phyloP scores from a whole-genome alignment of 2,113 vertebrate genomes.

The Sorex araneus region DNA sequence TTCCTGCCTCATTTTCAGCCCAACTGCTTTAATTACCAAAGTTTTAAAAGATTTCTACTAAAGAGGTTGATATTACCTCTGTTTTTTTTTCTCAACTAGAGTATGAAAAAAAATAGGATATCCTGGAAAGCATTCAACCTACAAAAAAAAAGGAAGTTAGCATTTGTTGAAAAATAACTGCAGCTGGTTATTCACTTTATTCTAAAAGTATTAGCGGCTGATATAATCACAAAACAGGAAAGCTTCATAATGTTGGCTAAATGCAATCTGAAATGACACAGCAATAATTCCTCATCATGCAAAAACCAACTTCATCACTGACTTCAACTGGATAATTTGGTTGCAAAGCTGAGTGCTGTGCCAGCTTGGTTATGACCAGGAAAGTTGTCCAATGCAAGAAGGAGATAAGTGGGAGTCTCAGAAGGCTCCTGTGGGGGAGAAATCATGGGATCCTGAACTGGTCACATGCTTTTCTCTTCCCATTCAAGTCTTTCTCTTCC shows the following conservation, averaged over 20 bases:
- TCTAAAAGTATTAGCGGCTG: conserved; percentile 24
- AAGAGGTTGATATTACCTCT: conserved; percentile 35
- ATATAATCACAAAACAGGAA: conserved; percentile 58
- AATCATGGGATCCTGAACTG: background rate
- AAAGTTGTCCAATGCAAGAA: background rate
- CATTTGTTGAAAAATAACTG: conserved; percentile 7
- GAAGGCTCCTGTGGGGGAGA: background rate
- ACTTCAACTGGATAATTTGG: conserved; percentile 23
- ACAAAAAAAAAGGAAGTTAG: conserved; percentile 65
- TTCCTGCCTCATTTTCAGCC: background rate
- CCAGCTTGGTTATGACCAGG: background rate
- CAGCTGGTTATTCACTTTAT: conserved; percentile 74
- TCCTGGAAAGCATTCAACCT: background rate
- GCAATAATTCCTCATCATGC: background rate
- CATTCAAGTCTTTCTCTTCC: background rate
- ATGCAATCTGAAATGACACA: conserved; percentile 42
- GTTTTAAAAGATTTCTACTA: conserved; percentile 29
- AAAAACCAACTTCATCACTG: background rate
- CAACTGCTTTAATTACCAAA: conserved; percentile 42
- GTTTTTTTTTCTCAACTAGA: conserved; percentile 12
- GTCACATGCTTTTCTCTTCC: background rate
- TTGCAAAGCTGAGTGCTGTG: background rate
- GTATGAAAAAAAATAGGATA: conserved; percentile 13
- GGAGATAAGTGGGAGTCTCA: background rate
- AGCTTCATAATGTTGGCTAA: conserved; percentile 48